A percentile compares a stretch with the other conserved stretches of the same genome.
Evolutionary conservation across 2,888 invertebrate genomes (phyloP).

Genomic region (Leuctra nigra): DNA sequence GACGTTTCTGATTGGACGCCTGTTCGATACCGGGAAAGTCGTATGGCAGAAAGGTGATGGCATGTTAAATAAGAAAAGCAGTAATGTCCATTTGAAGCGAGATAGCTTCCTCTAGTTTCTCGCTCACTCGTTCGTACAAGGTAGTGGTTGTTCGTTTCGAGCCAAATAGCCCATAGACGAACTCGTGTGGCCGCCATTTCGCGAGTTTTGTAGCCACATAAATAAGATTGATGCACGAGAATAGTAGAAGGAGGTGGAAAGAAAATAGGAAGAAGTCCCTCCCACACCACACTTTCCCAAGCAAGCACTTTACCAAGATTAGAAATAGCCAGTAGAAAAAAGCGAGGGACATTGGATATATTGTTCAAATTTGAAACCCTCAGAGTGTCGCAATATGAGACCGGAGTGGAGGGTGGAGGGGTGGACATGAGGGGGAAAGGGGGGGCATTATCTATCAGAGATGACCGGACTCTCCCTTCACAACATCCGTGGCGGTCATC

Average conservation of each 20-base stretch:
- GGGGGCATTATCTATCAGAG: conserved; percentile 21
- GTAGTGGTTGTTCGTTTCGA: conserved; percentile 15
- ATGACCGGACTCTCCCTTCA: conserved; percentile 20
- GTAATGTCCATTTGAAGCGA: conserved; percentile 15
- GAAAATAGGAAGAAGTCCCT: conserved; percentile 17
- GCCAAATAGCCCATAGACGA: conserved; percentile 24
- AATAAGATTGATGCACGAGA: conserved; percentile 41
- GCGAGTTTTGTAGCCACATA: conserved; percentile 43
- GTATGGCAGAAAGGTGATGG: conserved; percentile 5
- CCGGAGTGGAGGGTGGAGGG: conserved; percentile 1
- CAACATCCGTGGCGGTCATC: conserved; percentile 26
- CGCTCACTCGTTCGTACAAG: conserved; percentile 7
- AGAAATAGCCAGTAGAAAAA: conserved; percentile 26
- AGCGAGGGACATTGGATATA: conserved; percentile 22
- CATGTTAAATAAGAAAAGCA: conserved; percentile 11
- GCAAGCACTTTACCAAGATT: conserved; percentile 27
- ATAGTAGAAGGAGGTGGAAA: conserved; percentile 16
- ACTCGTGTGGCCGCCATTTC: conserved; percentile 28
- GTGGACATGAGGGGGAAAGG: neutral
- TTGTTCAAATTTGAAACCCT: conserved; percentile 24
- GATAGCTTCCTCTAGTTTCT: conserved; percentile 9
- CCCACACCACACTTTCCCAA: conserved; percentile 3
- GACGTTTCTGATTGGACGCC: no score
- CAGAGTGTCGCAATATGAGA: conserved; percentile 15
- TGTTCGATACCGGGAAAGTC: neutral